Evolutionary conservation across 30 jellyfish, hydroid and myxozoan genomes (phyloP).

Genomic region (Aurelia aurita complex sp. Pacific): DNA sequence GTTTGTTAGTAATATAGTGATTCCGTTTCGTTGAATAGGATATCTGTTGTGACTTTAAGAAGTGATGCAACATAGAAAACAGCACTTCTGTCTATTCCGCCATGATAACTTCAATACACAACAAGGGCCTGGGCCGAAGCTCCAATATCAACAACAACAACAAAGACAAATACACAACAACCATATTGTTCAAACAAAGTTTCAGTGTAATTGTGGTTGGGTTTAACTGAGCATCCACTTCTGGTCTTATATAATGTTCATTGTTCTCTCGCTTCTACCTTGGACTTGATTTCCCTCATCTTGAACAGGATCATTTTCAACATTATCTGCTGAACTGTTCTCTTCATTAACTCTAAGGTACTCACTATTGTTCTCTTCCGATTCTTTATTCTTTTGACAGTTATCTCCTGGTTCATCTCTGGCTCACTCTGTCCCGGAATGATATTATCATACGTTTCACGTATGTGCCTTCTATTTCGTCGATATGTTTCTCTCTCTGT

Average conservation of each 20-base stretch:
- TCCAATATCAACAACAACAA: too few relatives aligned
- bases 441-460: not conserved
- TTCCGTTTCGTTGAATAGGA: too few relatives aligned
- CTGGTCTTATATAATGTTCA: conserved; percentile 14
- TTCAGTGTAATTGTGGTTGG: conserved; percentile 26
- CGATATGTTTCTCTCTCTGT: conserved; percentile 16
- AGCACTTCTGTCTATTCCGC: too few relatives aligned
- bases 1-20: too few relatives aligned
- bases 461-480: conserved; percentile 8
- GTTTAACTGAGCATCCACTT: conserved; percentile 29
- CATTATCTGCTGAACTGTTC: not conserved
- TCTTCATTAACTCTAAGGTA: too few relatives aligned
- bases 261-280: not conserved
- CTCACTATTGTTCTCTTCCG: too few relatives aligned
- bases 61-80: too few relatives aligned
- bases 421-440: conserved; percentile 4
- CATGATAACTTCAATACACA: too few relatives aligned
- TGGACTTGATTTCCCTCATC: conserved; percentile 23
- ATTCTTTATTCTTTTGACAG: too few relatives aligned
- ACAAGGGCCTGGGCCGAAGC: not conserved
- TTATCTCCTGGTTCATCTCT: not conserved
- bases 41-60: too few relatives aligned
- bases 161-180: not conserved
- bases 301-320: conserved; percentile 13
- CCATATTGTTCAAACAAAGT: conserved; percentile 15